Evolutionary conservation across 2,888 invertebrate species (phyloP), one percentile per base, ranked within the genome.

Genomic region (Hedychridium roseum): DNA sequence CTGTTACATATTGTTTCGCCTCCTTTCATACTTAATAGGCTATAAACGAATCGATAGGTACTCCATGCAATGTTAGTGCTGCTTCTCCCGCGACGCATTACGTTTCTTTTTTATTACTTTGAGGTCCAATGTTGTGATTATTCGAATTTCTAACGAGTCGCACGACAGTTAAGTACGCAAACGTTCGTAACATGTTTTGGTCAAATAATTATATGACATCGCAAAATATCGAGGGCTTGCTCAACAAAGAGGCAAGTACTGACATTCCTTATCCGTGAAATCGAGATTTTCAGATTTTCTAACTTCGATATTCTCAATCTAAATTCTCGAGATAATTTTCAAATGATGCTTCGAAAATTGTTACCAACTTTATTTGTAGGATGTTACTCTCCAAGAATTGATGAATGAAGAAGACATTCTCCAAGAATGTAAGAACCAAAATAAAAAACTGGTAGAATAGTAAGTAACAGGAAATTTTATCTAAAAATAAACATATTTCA

Each of bases 351-450:
- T 17, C 5, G 23, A 6, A 32, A 16, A 23, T 18, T 43, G 26
- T 37, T 14, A 12, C 41, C 15, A 32, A 21, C 31, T 12, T 23
- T 35, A 68, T 49, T 85, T 86, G 49, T 81, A 97, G 95, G 90
- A 93, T 87, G 90, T 94, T 62, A 92, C 91, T 46, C 83, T 97
- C 57, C 86, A 88, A 73, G 93, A 95, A 80, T 85, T 97, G 60
- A 85, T 97, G 85, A 94, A 97, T 78, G 92, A 94, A 78, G 95
- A 95, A 76, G 94, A 96, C 81, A 91, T 97, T 74, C 85, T 97
- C 65, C 94, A 94, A 80, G 96, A 97, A 85, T 95, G 96, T 80
- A 94, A 93, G 82, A 89, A 89, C 60, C 93, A 92, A 79, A 96
- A 95, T 81, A 91, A 90, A 79, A 89, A 88, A 71, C 84, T 97